Conservation (phyloP, 1,140 invertebrate species). For the Limonius californicus region DNA sequence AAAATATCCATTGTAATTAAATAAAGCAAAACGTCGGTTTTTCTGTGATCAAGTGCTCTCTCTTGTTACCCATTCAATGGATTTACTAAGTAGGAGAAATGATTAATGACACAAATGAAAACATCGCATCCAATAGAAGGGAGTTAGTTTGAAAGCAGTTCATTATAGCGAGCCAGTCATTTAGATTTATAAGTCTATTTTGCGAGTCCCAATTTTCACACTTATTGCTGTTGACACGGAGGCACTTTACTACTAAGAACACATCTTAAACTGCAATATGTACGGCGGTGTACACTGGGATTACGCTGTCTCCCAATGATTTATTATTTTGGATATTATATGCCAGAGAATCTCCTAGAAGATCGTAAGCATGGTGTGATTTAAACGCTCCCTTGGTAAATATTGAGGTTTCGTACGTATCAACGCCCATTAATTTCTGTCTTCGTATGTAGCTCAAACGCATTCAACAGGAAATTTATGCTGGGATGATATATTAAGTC, state of each 20-base stretch:
- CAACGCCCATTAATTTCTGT: neutral
- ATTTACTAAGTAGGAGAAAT: neutral
- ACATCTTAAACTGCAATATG: constrained; percentile 3
- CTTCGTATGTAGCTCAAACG: neutral
- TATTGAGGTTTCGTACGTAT: neutral
- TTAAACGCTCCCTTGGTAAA: neutral
- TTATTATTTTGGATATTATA: constrained; percentile 2
- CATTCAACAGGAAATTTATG: no score
- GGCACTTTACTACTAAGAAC: neutral
- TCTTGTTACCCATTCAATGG: neutral
- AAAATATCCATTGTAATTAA: no score
- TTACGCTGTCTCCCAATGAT: constrained; percentile 3
- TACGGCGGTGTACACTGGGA: neutral
- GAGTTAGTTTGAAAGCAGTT: constrained; percentile 1
- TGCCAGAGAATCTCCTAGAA: neutral
- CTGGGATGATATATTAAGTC: no score
- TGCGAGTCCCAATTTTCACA: constrained; percentile 1
- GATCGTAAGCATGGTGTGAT: neutral
- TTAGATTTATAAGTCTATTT: constrained; percentile 12
- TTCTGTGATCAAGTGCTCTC: neutral
- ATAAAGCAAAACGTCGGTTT: no score
- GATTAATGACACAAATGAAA: constrained; percentile 4
- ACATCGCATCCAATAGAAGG: neutral
- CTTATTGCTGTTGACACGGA: constrained; percentile 6
- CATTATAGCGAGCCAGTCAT: constrained; percentile 1